A percentile compares a stretch with the other conserved stretches of the same genome.
Evolutionary conservation across 2,797 vertebrate genomes (phyloP).

Genomic region (Muscicapa comitata): DNA sequence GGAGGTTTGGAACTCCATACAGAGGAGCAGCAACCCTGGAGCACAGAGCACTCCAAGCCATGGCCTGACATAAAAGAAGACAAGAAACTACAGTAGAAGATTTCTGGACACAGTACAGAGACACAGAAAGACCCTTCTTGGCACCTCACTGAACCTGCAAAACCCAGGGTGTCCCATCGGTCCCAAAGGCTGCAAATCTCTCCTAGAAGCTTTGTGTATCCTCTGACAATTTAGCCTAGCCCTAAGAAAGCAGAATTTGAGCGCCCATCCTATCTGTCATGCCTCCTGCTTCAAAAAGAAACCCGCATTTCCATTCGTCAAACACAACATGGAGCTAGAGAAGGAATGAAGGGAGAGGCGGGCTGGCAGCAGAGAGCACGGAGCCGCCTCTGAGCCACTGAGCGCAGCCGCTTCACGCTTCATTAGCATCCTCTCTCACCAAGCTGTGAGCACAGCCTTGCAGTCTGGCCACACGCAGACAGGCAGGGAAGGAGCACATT

Average conservation of each 20-base stretch:
- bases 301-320: slow-evolving; percentile 61
- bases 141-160: background rate
- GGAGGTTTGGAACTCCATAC: fast-evolving
- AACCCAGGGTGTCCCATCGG: background rate
- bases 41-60: background rate
- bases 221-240: background rate
- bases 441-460: slow-evolving; percentile 47
- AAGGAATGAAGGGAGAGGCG: slow-evolving; percentile 46
- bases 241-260: background rate
- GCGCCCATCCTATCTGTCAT: background rate
- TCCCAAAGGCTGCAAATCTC: background rate
- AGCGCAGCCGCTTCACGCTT: slow-evolving; percentile 53
- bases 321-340: background rate
- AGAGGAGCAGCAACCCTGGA: background rate
- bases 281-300: slow-evolving; percentile 51
- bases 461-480: slow-evolving; percentile 3
- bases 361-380: slow-evolving; percentile 41
- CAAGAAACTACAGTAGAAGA: background rate
- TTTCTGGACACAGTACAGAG: background rate
- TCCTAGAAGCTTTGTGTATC: background rate
- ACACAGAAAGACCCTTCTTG: background rate
- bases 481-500: background rate
- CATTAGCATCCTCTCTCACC: slow-evolving; percentile 61
- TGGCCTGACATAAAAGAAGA: background rate
- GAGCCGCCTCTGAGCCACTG: slow-evolving; percentile 40